These are phyloP conservation scores for Diarsia brunnea DNA, from an alignment of 2,888 invertebrate genomes.

Conservation along the genomic window DNA sequence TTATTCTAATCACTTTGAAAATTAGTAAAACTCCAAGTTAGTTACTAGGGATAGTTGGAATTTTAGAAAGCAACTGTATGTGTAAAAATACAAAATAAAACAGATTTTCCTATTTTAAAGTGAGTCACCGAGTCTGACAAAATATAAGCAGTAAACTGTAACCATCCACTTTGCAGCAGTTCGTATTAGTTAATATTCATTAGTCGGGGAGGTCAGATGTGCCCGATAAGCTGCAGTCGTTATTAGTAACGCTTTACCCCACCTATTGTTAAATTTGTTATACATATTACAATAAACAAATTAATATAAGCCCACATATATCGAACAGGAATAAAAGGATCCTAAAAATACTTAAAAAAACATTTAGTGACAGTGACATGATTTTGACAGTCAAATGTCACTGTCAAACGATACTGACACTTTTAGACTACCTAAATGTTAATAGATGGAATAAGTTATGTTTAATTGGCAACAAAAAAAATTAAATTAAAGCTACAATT, in stretches of 20 bases:
- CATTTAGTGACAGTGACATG: conserved; percentile 20
- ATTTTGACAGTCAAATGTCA: conserved; percentile 44
- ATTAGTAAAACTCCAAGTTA: background rate
- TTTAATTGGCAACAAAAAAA: conserved; percentile 43
- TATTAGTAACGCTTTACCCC: conserved; percentile 64
- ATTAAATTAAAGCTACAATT: background rate
- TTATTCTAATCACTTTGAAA: background rate
- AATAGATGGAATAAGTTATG: conserved; percentile 38
- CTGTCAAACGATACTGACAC: conserved; percentile 8
- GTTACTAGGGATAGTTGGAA: background rate
- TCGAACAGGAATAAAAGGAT: background rate
- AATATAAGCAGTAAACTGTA: conserved; percentile 75
- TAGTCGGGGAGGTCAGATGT: conserved; percentile 85
- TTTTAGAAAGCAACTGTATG: background rate
- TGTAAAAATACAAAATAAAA: conserved; percentile 1
- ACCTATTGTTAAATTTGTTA: conserved; percentile 53
- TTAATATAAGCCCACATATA: conserved; percentile 12
- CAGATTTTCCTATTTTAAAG: conserved; percentile 61
- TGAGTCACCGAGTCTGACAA: conserved; percentile 81
- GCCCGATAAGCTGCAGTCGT: conserved; percentile 77
- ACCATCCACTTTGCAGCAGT: conserved; percentile 75
- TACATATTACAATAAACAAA: conserved; percentile 52
- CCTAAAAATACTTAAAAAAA: background rate
- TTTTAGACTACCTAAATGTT: conserved; percentile 32
- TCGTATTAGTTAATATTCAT: conserved; percentile 90